These are phyloP conservation scores for Mactromeris polynyma DNA, from an alignment of 2,888 invertebrate species.

Conservation along the genomic window DNA sequence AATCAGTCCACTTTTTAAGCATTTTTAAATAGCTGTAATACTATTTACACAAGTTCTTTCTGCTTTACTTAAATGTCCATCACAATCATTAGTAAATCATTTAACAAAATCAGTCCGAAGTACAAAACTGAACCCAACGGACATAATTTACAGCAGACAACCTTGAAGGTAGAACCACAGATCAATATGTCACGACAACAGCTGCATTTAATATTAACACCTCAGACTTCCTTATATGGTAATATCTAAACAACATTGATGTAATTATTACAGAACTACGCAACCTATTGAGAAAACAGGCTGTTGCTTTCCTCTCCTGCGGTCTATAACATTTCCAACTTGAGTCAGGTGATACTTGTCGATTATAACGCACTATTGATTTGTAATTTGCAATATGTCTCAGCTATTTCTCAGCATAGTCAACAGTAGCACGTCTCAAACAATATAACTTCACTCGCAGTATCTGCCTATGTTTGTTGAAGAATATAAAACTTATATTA, in stretches of 20 bases:
- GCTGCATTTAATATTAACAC: conserved; percentile 2
- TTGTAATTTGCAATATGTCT: neutral
- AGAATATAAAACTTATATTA: neutral
- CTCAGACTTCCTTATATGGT: neutral
- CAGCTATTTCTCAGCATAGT: neutral
- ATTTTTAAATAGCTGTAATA: neutral
- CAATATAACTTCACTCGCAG: neutral
- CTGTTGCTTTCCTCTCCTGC: neutral
- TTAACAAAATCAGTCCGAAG: conserved; percentile 4
- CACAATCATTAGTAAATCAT: neutral
- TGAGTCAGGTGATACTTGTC: neutral
- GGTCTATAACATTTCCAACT: neutral
- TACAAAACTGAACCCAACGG: neutral
- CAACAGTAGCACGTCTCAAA: neutral
- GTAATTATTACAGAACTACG: neutral
- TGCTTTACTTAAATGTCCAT: neutral
- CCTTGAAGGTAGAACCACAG: neutral
- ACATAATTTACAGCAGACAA: neutral
- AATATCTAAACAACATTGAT: neutral
- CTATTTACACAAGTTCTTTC: conserved; percentile 8
- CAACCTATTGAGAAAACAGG: neutral
- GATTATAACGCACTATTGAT: neutral
- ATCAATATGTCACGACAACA: neutral
- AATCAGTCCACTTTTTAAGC: neutral
- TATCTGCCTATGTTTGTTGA: neutral